Conservation (phyloP, 2,888 invertebrate genomes). For the Trichopoda pennipes region DNA sequence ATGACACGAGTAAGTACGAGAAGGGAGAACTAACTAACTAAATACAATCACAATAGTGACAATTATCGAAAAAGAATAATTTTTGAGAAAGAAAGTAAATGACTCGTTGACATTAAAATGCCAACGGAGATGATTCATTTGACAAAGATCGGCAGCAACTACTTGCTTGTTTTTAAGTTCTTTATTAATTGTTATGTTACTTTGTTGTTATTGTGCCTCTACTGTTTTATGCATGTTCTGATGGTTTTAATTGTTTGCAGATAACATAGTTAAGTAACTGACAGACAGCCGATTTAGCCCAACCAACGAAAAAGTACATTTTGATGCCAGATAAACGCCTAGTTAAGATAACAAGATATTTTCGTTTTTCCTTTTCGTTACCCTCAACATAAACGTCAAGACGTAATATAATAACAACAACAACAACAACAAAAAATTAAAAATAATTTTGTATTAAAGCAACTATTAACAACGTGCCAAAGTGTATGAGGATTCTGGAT, state of each 20-base stretch:
- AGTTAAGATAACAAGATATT: slow-evolving; percentile 62
- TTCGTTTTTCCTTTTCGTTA: not conserved
- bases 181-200: slow-evolving; percentile 63
- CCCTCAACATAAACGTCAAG: slow-evolving; percentile 31
- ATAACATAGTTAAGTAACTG: slow-evolving; percentile 62
- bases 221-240: slow-evolving; percentile 55
- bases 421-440: not conserved
- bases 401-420: slow-evolving; percentile 47
- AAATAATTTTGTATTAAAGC: slow-evolving; percentile 43
- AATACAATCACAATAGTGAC: slow-evolving; percentile 13
- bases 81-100: slow-evolving; percentile 1
- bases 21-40: slow-evolving; percentile 5
- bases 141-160: slow-evolving; percentile 40
- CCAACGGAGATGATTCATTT: slow-evolving; percentile 55
- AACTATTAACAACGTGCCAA: slow-evolving; percentile 42
- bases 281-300: slow-evolving; percentile 21
- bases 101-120: slow-evolving; percentile 35
- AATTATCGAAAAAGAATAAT: slow-evolving; percentile 26
- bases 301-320: slow-evolving; percentile 16
- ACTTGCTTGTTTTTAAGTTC: slow-evolving; percentile 32
- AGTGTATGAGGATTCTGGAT: slow-evolving; percentile 59
- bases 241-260: slow-evolving; percentile 67
- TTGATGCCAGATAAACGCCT: slow-evolving; percentile 63
- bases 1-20: slow-evolving; percentile 25
- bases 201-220: slow-evolving; percentile 24